These are phyloP conservation scores for Drosophila nasuta DNA, from an alignment of 1,140 invertebrate genomes.

Conservation along the genomic window DNA sequence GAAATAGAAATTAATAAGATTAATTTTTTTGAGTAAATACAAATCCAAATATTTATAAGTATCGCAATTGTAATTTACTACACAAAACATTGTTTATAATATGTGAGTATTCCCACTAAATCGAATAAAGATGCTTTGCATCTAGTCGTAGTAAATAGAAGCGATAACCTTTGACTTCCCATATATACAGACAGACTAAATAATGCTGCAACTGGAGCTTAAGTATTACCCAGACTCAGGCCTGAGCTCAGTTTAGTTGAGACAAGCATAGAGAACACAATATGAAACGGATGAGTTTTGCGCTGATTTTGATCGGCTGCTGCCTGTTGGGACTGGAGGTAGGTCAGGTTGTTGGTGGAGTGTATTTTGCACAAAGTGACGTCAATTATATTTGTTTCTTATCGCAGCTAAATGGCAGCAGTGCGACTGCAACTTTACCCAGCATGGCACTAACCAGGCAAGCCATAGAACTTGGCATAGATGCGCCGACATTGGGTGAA, in stretches of 20 bases:
- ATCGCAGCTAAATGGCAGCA: constrained; percentile 28
- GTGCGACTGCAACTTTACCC: constrained; percentile 1
- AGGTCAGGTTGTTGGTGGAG: constrained; percentile 37
- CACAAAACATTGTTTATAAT: too few species aligned
- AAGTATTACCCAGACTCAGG: background rate
- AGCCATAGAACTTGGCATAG: constrained; percentile 46
- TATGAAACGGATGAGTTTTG: constrained; percentile 30
- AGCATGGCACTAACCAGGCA: constrained; percentile 32
- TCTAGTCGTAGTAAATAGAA: background rate
- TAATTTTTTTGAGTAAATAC: too few species aligned
- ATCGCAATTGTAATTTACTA: too few species aligned
- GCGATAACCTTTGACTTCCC: constrained; percentile 35
- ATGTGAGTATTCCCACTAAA: background rate
- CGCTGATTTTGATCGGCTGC: constrained; percentile 38
- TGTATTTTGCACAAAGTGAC: background rate
- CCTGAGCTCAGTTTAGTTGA: constrained; percentile 46
- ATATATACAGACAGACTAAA: background rate
- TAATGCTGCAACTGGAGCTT: background rate
- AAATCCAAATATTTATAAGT: too few species aligned
- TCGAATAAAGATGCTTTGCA: background rate
- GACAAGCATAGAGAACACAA: constrained; percentile 23
- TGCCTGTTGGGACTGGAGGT: constrained; percentile 52
- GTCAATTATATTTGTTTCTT: constrained; percentile 1
- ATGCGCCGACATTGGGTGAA: constrained; percentile 37
- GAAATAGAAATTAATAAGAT: too few species aligned